Conservation (phyloP, 2,113 vertebrate species). For the Plotosus lineatus region DNA sequence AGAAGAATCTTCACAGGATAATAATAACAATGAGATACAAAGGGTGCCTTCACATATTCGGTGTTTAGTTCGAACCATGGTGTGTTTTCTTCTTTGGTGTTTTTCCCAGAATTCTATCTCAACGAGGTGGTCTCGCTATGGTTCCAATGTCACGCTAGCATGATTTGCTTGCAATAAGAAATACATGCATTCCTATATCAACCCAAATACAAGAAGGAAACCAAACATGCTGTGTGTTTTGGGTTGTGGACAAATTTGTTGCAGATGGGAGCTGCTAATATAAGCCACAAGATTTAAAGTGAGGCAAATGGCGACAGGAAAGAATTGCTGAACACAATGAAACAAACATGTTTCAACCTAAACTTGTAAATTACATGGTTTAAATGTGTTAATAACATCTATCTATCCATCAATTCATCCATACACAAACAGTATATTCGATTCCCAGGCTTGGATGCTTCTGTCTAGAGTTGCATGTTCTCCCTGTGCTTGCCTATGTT, state of each 20-base stretch:
- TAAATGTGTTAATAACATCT: too few species aligned
- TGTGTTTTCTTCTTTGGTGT: neutral
- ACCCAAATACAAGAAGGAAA: slow-evolving; percentile 12
- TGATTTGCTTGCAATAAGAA: neutral
- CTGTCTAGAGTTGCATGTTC: too few species aligned
- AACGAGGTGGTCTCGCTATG: neutral
- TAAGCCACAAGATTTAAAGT: neutral
- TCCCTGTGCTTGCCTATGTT: too few species aligned
- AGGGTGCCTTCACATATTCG: neutral
- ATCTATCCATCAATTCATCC: too few species aligned
- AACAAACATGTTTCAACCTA: too few species aligned
- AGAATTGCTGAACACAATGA: neutral
- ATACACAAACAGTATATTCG: too few species aligned
- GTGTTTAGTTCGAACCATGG: neutral
- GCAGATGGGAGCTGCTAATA: neutral
- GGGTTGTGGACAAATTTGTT: neutral
- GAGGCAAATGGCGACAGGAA: neutral
- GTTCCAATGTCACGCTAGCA: neutral
- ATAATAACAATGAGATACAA: neutral
- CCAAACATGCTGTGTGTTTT: slow-evolving; percentile 4
- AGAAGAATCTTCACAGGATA: neutral
- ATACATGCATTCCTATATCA: neutral
- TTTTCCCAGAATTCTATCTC: neutral
- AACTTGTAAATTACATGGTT: too few species aligned
- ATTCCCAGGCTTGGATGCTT: too few species aligned